A percentile compares a stretch with the other conserved stretches of the same genome.
Conservation (phyloP, 2,797 vertebrate genomes). For the Coccyzus lansbergi region DNA sequence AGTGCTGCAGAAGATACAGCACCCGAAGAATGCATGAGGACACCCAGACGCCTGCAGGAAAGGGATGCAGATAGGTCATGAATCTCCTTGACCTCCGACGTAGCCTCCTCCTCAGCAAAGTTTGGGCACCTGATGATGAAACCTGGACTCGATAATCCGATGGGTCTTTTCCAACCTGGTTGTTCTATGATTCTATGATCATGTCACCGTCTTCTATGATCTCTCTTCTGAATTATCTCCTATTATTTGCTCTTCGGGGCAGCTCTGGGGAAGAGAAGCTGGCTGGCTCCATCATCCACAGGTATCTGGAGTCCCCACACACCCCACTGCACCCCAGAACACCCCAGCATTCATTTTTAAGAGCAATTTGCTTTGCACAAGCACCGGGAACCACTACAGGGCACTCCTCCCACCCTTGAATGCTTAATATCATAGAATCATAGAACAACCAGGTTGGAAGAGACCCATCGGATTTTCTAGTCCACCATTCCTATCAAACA, state of each 20-base stretch:
- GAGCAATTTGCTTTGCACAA: background rate
- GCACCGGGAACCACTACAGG: background rate
- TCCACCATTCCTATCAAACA: too few relatives aligned
- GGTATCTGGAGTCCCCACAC: background rate
- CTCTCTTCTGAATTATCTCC: background rate
- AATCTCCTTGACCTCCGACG: background rate
- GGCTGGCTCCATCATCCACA: background rate
- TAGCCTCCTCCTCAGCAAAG: background rate
- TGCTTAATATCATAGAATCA: too few relatives aligned
- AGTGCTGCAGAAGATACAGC: background rate
- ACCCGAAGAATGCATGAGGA: background rate
- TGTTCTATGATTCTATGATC: too few relatives aligned
- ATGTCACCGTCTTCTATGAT: too few relatives aligned
- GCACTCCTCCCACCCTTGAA: background rate
- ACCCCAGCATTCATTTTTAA: background rate
- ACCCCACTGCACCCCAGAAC: too few relatives aligned
- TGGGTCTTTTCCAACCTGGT: too few relatives aligned
- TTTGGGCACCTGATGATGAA: background rate
- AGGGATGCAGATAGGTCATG: rapidly evolving
- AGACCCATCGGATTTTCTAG: too few relatives aligned
- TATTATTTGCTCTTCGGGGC: background rate
- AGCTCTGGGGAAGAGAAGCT: background rate
- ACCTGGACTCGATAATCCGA: too few relatives aligned
- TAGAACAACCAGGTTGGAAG: too few relatives aligned
- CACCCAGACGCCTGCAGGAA: too few relatives aligned